phyloP scores from a whole-genome alignment of 2,797 vertebrate species.

The Aulostomus chinensis region DNA sequence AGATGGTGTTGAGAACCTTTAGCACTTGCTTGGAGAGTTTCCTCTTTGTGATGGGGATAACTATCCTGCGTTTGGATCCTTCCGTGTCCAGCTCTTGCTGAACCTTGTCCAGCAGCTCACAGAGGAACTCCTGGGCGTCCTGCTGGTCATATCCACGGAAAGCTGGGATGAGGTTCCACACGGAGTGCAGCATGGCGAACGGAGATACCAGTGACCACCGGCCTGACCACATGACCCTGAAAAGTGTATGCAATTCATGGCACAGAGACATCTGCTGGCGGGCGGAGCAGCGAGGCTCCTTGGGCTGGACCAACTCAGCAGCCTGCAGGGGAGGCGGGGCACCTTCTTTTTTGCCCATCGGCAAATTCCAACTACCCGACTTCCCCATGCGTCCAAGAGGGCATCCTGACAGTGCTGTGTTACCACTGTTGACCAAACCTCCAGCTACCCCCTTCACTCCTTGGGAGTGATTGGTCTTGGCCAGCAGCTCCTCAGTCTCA shows the following conservation, averaged over 20 bases:
- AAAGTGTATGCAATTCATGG: conserved; percentile 97
- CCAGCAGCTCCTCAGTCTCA: conserved; percentile 94
- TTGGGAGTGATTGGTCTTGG: conserved; percentile 85
- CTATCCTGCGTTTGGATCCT: conserved; percentile 89
- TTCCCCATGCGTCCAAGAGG: conserved; percentile 74
- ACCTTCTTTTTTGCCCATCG: conserved; percentile 70
- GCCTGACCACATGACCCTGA: conserved; percentile 99
- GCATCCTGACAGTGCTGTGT: conserved; percentile 55
- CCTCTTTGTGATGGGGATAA: conserved; percentile 97
- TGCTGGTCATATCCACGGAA: conserved; percentile 98
- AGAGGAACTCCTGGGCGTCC: conserved; percentile 98
- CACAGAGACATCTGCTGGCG: conserved; percentile 97
- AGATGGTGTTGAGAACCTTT: conserved; percentile 99
- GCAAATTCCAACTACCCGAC: conserved; percentile 69
- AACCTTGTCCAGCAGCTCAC: conserved; percentile 96
- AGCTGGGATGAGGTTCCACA: conserved; percentile 97
- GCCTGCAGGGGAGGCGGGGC: conserved; percentile 78
- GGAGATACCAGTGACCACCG: conserved; percentile 97
- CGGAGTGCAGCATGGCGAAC: conserved; percentile 98
- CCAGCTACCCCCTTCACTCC: conserved; percentile 71
- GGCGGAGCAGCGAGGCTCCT: conserved; percentile 88
- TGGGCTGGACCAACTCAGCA: conserved; percentile 90
- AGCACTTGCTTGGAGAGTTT: conserved; percentile 98
- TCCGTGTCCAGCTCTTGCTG: conserved; percentile 98
- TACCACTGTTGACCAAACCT: conserved; percentile 76